phyloP scores from a whole-genome alignment of 2,797 vertebrate genomes.

The Siniperca obscura region DNA sequence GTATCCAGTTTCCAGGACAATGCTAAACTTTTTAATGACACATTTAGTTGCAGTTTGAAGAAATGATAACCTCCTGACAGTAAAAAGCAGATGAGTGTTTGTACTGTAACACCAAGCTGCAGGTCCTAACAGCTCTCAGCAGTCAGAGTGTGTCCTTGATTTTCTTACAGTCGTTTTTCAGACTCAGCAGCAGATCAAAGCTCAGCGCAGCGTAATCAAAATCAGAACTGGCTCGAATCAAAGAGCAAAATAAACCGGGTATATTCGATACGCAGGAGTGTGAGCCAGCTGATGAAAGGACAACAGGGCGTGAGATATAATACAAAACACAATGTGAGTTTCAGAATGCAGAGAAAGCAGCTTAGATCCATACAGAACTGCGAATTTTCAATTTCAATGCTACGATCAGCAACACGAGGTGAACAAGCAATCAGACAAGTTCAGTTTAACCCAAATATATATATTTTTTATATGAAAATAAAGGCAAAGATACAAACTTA shows the following conservation, averaged over 20 bases:
- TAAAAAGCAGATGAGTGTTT: slow-evolving; percentile 38
- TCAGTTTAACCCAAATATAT: too few species aligned
- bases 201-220: slow-evolving; percentile 31
- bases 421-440: too few species aligned
- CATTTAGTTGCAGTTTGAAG: slow-evolving; percentile 4
- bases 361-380: not conserved
- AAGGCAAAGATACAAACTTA: too few species aligned
- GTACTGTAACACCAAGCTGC: slow-evolving; percentile 45
- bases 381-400: too few species aligned
- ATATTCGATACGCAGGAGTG: not conserved
- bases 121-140: slow-evolving; percentile 33
- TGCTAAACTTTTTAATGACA: not conserved
- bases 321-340: not conserved
- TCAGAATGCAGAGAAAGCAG: not conserved
- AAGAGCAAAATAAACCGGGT: slow-evolving; percentile 23
- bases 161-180: not conserved
- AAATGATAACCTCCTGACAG: slow-evolving; percentile 40
- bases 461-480: too few species aligned
- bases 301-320: not conserved
- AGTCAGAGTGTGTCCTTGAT: slow-evolving; percentile 30
- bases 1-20: not conserved
- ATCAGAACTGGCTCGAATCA: slow-evolving; percentile 8
- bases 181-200: slow-evolving; percentile 30
- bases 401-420: too few species aligned
- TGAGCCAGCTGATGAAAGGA: not conserved